A percentile compares a stretch with the other conserved stretches of the same genome.
Evolutionary conservation across 2,113 vertebrate genomes (phyloP).

Genomic region (Coracopsis vasa): DNA sequence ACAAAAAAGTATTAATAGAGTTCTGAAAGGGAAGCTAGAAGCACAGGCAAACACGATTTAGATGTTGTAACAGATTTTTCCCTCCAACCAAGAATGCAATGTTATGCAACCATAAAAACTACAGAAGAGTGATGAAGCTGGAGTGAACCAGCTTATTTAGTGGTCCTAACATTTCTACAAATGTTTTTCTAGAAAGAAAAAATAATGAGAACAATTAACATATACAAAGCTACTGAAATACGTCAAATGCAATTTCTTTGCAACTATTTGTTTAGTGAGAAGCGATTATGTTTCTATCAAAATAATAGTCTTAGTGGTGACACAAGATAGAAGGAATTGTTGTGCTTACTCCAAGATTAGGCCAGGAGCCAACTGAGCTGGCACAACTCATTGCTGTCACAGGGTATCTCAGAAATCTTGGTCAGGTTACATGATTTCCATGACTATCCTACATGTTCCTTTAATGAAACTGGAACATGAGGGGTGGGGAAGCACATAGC

Average conservation of each 20-base stretch:
- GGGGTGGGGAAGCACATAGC: background rate
- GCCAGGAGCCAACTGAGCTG: background rate
- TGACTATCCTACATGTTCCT: background rate
- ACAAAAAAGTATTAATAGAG: conserved; percentile 61
- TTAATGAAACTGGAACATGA: background rate
- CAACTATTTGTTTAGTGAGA: background rate
- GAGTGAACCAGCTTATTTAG: background rate
- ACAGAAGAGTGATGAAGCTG: background rate
- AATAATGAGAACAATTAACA: background rate
- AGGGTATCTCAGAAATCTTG: background rate
- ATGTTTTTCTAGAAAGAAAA: background rate
- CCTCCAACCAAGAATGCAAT: conserved; percentile 14
- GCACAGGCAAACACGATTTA: background rate
- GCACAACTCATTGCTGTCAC: background rate
- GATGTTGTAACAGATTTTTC: conserved; percentile 45
- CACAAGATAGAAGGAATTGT: background rate
- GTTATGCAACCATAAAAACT: conserved; percentile 27
- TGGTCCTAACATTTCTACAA: background rate
- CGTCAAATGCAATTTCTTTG: background rate
- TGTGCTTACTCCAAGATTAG: background rate
- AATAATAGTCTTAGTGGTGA: background rate
- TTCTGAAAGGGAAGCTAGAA: conserved; percentile 51
- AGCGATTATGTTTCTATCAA: background rate
- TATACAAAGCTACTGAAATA: background rate
- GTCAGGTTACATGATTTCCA: background rate